Percentiles rank a stretch among this genome's conserved stretches.
phyloP scores from a whole-genome alignment of 2,113 vertebrate species.

The Nyctibius bracteatus region DNA sequence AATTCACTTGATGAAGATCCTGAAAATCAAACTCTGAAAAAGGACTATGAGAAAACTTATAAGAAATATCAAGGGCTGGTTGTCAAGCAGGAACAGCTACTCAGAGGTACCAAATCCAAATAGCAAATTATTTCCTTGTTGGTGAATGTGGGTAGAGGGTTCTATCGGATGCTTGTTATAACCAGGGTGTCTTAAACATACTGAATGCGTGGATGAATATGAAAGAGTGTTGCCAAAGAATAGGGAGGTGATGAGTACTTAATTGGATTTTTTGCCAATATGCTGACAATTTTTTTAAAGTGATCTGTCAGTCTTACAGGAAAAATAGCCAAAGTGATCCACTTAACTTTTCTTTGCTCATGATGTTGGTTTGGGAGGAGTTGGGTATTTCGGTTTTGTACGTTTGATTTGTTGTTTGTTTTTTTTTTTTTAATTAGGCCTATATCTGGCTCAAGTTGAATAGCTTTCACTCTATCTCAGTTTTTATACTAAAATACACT shows the following conservation, averaged over 20 bases:
- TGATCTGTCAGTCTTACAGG: background rate
- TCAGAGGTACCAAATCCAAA: slow-evolving; percentile 80
- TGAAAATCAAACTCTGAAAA: slow-evolving; percentile 87
- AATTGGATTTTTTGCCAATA: background rate
- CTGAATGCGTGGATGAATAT: background rate
- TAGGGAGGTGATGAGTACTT: background rate
- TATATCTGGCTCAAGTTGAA: background rate
- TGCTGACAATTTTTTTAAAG: background rate
- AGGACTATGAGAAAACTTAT: slow-evolving; percentile 89
- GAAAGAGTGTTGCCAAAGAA: background rate
- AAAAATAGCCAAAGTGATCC: background rate
- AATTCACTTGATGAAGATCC: slow-evolving; percentile 85
- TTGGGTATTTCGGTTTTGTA: background rate
- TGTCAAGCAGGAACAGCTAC: slow-evolving; percentile 92
- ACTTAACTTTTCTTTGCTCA: background rate
- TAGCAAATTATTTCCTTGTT: background rate
- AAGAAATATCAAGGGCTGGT: slow-evolving; percentile 93
- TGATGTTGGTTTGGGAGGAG: background rate
- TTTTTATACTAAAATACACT: background rate
- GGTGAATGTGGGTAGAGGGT: background rate
- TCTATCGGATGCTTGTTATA: background rate
- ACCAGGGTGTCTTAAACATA: background rate
- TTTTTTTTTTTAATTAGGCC: background rate
- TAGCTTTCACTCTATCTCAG: background rate
- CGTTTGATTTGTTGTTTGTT: fast-evolving